phyloP scores from a whole-genome alignment of 2,797 vertebrate species.

The Ptychadena robeensis region DNA sequence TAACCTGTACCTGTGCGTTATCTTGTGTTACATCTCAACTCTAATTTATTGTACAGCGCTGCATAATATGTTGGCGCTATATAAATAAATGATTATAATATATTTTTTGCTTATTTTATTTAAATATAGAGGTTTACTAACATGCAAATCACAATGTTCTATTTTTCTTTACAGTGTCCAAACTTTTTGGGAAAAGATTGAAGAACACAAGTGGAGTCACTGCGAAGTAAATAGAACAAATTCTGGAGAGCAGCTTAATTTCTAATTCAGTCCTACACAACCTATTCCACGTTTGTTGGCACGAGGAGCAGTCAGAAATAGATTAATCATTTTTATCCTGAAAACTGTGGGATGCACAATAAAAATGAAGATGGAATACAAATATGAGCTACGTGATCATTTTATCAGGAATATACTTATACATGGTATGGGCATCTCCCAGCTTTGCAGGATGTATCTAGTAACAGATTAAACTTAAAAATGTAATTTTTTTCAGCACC shows the following conservation, averaged over 20 bases:
- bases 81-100: too few relatives aligned
- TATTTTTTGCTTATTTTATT: too few relatives aligned
- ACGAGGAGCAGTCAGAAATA: slow-evolving; percentile 36
- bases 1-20: too few relatives aligned
- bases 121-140: too few relatives aligned
- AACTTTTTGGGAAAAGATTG: too few relatives aligned
- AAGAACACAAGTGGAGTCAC: background rate
- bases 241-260: slow-evolving; percentile 31
- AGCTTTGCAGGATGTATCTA: background rate
- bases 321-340: slow-evolving; percentile 40
- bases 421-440: background rate
- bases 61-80: too few relatives aligned
- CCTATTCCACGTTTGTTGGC: slow-evolving; percentile 44
- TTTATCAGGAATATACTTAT: background rate
- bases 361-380: slow-evolving; percentile 32
- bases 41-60: too few relatives aligned
- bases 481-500: too few relatives aligned
- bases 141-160: too few relatives aligned
- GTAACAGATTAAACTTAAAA: too few relatives aligned
- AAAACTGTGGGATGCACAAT: slow-evolving; percentile 25
- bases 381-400: slow-evolving; percentile 11
- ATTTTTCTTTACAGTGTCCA: too few relatives aligned
- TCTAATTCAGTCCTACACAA: slow-evolving; percentile 47
- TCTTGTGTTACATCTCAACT: too few relatives aligned
- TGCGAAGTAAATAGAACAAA: slow-evolving; percentile 6